Conservation (phyloP, 2,888 invertebrate species). For the Cerastoderma edule region DNA sequence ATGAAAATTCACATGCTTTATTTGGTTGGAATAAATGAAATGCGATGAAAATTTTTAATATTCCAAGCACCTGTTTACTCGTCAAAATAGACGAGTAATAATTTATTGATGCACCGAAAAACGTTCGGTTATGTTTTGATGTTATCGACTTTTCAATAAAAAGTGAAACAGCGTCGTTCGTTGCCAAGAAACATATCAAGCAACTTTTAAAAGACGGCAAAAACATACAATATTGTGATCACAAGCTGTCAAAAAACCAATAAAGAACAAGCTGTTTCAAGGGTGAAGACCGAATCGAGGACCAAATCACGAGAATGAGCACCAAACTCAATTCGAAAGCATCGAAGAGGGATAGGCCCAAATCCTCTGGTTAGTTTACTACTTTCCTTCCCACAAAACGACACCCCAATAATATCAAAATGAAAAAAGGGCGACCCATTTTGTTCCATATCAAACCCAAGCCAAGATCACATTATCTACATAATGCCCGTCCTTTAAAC, state of each 20-base stretch:
- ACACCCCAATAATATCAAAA: no score
- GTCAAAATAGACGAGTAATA: background rate
- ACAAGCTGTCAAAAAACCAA: background rate
- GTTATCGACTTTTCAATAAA: constrained; percentile 28
- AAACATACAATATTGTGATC: no score
- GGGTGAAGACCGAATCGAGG: background rate
- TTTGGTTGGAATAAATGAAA: no score
- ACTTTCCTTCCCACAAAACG: no score
- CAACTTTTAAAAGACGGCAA: constrained; percentile 6
- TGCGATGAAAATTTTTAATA: no score
- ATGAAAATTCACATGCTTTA: no score
- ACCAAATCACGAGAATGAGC: constrained; percentile 60
- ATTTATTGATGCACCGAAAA: constrained; percentile 21
- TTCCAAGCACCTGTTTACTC: constrained; percentile 9
- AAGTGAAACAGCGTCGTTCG: constrained; percentile 42
- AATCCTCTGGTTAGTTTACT: constrained; percentile 63
- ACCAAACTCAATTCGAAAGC: constrained; percentile 66
- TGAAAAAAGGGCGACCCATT: no score
- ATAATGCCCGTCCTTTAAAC: no score
- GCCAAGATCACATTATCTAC: no score
- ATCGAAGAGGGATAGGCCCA: constrained; percentile 66
- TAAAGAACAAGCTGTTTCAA: no score
- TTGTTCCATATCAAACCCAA: no score
- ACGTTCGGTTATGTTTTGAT: constrained; percentile 36
- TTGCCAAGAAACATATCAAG: constrained; percentile 49